phyloP scores from a whole-genome alignment of 2,797 vertebrate genomes.

The Sardinella longiceps region DNA sequence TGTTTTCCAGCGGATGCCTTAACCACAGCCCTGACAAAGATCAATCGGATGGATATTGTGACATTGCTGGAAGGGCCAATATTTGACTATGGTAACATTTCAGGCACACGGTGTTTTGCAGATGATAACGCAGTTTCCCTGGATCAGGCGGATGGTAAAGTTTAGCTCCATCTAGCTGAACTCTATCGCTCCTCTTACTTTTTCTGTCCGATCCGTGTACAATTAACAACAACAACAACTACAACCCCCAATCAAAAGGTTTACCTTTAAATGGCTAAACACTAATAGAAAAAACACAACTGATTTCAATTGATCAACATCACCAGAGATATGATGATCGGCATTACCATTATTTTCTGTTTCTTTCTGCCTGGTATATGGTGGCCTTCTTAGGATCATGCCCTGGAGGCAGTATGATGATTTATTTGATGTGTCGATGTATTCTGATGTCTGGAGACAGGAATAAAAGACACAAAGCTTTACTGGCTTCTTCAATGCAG shows the following conservation, averaged over 20 bases:
- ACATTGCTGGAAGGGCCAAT: constrained; percentile 99
- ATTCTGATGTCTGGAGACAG: constrained; percentile 55
- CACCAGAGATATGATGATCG: constrained; percentile 22
- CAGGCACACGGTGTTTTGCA: constrained; percentile 99
- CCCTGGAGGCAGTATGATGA: constrained; percentile 40
- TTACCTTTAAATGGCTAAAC: constrained; percentile 46
- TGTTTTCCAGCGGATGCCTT: constrained; percentile 91
- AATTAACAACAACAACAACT: constrained; percentile 28
- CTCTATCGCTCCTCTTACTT: constrained; percentile 73
- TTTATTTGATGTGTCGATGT: constrained; percentile 43
- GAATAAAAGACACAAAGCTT: constrained; percentile 69
- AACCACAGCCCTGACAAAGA: constrained; percentile 97
- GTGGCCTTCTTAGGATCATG: neutral
- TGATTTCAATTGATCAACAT: constrained; percentile 25
- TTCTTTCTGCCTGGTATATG: constrained; percentile 40
- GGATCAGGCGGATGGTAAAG: constrained; percentile 97
- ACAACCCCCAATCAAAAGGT: constrained; percentile 51
- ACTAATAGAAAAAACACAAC: constrained; percentile 30
- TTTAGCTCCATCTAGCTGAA: constrained; percentile 83
- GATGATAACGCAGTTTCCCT: constrained; percentile 97
- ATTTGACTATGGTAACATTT: constrained; percentile 99
- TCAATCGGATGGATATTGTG: constrained; percentile 99
- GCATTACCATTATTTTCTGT: constrained; percentile 39
- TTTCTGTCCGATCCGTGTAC: constrained; percentile 66
- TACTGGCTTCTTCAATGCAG: constrained; percentile 47